Evolutionary conservation across 2,113 vertebrate genomes (phyloP).

Genomic region (Stictonetta naevosa): DNA sequence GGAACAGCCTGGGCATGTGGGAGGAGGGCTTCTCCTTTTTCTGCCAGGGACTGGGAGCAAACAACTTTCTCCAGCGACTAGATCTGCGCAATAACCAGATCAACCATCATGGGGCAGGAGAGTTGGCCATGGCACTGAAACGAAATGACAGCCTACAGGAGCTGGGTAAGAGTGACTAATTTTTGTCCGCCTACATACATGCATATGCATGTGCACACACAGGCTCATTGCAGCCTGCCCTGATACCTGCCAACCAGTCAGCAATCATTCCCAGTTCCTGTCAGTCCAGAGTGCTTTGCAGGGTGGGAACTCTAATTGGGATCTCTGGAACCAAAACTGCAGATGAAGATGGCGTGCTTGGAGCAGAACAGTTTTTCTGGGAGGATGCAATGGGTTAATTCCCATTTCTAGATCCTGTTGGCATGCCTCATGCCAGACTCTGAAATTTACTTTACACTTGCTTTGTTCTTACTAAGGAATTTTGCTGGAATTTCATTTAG

Average conservation of each 20-base stretch:
- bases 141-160: conserved; percentile 82
- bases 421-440: neutral
- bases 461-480: neutral
- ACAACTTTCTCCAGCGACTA: conserved; percentile 77
- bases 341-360: neutral
- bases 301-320: neutral
- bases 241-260: fast-evolving
- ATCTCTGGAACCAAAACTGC: neutral
- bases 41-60: conserved; percentile 87
- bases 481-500: neutral
- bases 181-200: fast-evolving
- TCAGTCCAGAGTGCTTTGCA: neutral
- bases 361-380: neutral
- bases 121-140: conserved; percentile 85
- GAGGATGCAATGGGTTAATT: neutral
- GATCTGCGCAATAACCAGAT: conserved; percentile 98
- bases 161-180: conserved; percentile 80
- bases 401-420: neutral
- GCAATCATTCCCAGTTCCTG: neutral
- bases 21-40: conserved; percentile 89
- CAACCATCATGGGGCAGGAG: conserved; percentile 87
- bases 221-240: neutral
- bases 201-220: fast-evolving
- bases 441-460: neutral
- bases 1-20: conserved; percentile 91